Percentiles rank a stretch among this genome's conserved stretches.
phyloP scores from a whole-genome alignment of 2,113 vertebrate species.

The Cephalopterus ornatus region DNA sequence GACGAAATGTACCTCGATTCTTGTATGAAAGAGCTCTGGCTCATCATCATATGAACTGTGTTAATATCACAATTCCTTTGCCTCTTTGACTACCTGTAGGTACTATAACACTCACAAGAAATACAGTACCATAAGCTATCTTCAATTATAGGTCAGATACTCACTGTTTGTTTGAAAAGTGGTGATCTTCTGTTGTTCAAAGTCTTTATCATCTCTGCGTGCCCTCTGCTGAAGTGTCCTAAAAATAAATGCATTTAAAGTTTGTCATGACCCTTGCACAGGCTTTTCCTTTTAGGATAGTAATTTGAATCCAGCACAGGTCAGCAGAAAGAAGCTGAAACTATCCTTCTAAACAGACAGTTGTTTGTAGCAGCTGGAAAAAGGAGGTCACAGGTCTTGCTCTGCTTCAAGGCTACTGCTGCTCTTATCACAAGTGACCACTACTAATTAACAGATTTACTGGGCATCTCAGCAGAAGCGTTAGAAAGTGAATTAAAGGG shows the following conservation, averaged over 20 bases:
- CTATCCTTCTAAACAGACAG: background rate
- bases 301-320: background rate
- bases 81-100: background rate
- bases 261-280: background rate
- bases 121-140: background rate
- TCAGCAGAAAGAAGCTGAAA: background rate
- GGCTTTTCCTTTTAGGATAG: background rate
- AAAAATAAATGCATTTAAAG: conserved; percentile 11
- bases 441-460: background rate
- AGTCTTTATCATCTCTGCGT: background rate
- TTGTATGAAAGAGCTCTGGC: background rate
- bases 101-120: background rate
- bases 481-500: background rate
- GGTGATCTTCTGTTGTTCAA: background rate
- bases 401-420: background rate
- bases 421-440: background rate
- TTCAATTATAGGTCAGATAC: background rate
- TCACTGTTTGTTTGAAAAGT: background rate
- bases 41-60: background rate
- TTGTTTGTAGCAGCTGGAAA: background rate
- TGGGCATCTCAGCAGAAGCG: background rate
- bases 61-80: background rate
- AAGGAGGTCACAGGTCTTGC: background rate
- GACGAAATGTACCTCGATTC: background rate
- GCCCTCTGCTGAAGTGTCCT: background rate